phyloP scores from a whole-genome alignment of 2,888 invertebrate species.

The Drosophila picticornis region DNA sequence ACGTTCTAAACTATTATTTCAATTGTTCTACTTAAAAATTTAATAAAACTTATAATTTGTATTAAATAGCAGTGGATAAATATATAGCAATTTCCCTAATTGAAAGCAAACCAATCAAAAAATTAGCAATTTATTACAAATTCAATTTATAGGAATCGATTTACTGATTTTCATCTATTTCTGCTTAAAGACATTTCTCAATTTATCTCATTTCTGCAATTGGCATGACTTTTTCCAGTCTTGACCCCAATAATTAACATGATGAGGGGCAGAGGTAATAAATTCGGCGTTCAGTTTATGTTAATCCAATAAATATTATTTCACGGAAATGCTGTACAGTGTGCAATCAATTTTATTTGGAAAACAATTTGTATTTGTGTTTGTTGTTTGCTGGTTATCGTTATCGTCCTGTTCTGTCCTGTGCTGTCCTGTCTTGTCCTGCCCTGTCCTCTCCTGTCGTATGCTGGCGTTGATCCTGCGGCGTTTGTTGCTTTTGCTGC shows the following conservation, averaged over 20 bases:
- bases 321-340: constrained; percentile 40
- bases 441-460: constrained; percentile 8
- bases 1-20: neutral
- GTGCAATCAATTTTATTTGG: constrained; percentile 77
- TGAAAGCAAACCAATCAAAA: neutral
- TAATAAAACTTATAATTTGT: neutral
- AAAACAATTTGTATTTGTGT: constrained; percentile 78
- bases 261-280: constrained; percentile 27
- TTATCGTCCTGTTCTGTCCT: constrained; percentile 29
- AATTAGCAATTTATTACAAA: neutral
- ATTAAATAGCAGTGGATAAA: neutral
- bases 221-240: constrained; percentile 6
- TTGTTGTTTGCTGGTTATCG: constrained; percentile 62
- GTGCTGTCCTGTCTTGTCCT: constrained; percentile 20
- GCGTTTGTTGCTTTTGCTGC: constrained; percentile 18
- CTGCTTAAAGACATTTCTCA: neutral
- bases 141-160: constrained; percentile 27
- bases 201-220: too few species aligned
- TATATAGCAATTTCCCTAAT: neutral
- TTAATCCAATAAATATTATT: constrained; percentile 79
- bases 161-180: constrained; percentile 11
- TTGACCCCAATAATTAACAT: constrained; percentile 49
- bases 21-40: neutral
- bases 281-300: constrained; percentile 66
- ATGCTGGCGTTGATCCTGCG: constrained; percentile 20